Evolutionary conservation across 2,888 invertebrate species (phyloP), one percentile per base, ranked within the genome.

Genomic region (Tricholauxania praeusta): DNA sequence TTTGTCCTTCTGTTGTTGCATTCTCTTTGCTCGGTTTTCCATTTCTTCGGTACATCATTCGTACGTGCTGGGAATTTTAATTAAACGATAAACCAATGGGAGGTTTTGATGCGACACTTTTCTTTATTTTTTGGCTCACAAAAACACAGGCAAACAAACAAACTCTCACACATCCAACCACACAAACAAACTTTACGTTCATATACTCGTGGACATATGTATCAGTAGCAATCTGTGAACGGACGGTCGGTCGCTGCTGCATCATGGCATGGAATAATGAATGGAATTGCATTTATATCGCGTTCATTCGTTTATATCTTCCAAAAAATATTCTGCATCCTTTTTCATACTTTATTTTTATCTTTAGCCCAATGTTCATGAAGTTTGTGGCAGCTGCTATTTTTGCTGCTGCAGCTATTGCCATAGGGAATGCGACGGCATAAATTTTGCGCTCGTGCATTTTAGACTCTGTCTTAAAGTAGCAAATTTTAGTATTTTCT

Each of bases 21-120:
- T 39, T 10, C 39, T 39, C 6, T 39, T 39, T 39, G 1, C 10
- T 39, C 39, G 1, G 5, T 39, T 39, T 39, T 39, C 39, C 39
- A 39, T 39, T 39, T 39, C 39, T 39, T 39, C 39, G 10, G 39
- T 39, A 39, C 39, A 39, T 39, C 39, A 39, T 80, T 82, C 80
- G 80, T 83, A 82, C 82, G 82, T 82, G 82, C 83, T 82, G 83
- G 80, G 83, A 82, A 82, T 82, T 82, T 82, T 82, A 82, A 82
- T 82, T 82, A 82, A 83, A 83, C 81, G 82, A 80, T 82, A 82
- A 82, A 71, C 71, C 71, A 71, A 55, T 63, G 64, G 64, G 71
- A 57, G 71, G 71, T 55, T 51, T 47, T 32, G 55, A 22, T 22
- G 52, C 12, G 28, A 19, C 49, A 15, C 22, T 12, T 32, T 64